These are phyloP conservation scores for Agapornis roseicollis DNA, from an alignment of 2,113 vertebrate genomes.

Conservation along the genomic window DNA sequence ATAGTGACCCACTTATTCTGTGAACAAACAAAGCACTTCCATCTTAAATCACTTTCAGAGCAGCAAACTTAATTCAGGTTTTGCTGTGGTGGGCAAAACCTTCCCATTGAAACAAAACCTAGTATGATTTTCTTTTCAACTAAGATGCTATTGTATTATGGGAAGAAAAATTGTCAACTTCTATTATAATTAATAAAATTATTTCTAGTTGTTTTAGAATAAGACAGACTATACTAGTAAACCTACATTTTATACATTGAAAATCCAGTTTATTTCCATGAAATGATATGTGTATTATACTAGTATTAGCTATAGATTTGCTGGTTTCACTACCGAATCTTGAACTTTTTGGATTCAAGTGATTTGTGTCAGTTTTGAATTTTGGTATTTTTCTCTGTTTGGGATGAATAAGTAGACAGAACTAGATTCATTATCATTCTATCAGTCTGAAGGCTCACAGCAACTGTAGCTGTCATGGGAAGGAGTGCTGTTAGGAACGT, in stretches of 20 bases:
- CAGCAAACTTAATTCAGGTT: not conserved
- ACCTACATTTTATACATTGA: not conserved
- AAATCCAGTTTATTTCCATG: not conserved
- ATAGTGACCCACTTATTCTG: not conserved
- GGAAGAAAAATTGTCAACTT: not conserved
- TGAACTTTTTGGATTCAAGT: not conserved
- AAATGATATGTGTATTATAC: not conserved
- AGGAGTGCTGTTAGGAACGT: not conserved
- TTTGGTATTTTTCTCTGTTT: not conserved
- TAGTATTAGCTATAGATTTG: not conserved
- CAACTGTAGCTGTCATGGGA: not conserved
- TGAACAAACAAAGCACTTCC: not conserved
- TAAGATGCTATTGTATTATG: not conserved
- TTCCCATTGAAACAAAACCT: not conserved
- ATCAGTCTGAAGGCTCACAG: not conserved
- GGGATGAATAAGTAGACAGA: not conserved
- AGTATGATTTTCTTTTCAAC: not conserved
- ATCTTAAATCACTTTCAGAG: not conserved
- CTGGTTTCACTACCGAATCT: not conserved
- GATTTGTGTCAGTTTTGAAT: not conserved
- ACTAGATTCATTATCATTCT: not conserved
- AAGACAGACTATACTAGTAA: not conserved
- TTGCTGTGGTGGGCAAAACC: not conserved
- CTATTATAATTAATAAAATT: not conserved
- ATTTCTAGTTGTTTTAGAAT: not conserved